Conservation (phyloP, 2,113 vertebrate genomes). For the Alligator mississippiensis region DNA sequence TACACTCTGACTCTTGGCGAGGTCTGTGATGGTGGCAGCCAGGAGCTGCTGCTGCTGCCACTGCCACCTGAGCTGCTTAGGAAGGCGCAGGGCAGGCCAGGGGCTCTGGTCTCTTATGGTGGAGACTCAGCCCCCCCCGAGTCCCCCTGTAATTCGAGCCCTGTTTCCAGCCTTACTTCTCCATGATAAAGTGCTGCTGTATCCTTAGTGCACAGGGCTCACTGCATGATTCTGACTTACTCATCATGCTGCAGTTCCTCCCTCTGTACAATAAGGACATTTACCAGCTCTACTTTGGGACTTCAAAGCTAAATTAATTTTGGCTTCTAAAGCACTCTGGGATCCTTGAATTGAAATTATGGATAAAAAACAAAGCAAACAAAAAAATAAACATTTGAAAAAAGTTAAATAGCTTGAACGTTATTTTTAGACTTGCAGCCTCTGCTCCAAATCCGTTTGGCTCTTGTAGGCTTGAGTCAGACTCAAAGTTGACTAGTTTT, state of each 20-base stretch:
- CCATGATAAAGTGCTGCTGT: background rate
- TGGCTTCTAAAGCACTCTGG: background rate
- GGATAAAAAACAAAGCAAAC: background rate
- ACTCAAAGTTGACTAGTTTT: background rate
- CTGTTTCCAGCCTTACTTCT: background rate
- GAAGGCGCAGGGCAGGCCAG: too few relatives aligned
- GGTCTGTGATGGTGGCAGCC: too few relatives aligned
- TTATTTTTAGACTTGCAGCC: background rate
- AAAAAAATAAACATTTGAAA: background rate
- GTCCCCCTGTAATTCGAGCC: background rate
- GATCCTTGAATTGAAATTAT: background rate
- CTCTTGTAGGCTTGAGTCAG: background rate
- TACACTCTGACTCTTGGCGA: too few relatives aligned
- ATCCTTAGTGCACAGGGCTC: background rate
- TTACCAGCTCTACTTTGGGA: fast-evolving
- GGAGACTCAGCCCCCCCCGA: fast-evolving
- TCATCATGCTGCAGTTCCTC: background rate
- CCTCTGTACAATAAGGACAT: background rate
- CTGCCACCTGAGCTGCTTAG: too few relatives aligned
- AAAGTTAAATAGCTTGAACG: background rate
- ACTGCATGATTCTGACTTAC: background rate
- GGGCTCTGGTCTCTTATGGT: too few relatives aligned
- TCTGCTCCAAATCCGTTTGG: background rate
- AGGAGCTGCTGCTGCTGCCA: too few relatives aligned
- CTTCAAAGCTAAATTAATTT: background rate